phyloP scores from a whole-genome alignment of 37 sponge, comb jelly and placozoan genomes.

The Haliclona indistincta region DNA sequence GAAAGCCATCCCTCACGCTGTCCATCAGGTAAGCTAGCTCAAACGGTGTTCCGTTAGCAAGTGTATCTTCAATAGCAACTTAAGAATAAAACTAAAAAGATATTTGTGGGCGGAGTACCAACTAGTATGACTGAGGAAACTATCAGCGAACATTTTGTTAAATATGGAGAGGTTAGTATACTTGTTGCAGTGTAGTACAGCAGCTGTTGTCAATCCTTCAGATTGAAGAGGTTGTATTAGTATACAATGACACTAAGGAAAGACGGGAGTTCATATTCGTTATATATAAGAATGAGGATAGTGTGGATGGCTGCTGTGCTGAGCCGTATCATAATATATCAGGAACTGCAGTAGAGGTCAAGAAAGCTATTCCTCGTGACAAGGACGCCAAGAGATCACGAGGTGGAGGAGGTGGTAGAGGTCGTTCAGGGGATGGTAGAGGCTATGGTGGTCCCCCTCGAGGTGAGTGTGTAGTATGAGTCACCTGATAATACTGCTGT shows the following conservation, averaged over 20 bases:
- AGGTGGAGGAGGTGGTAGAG: conserved; percentile 11
- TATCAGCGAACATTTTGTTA: conserved; percentile 49
- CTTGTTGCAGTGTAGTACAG: neutral
- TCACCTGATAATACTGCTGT: neutral
- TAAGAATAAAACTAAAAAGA: conserved; percentile 71
- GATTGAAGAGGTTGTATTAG: conserved; percentile 81
- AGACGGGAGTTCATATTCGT: conserved; percentile 79
- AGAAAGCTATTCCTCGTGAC: conserved; percentile 73
- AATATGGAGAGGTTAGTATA: conserved; percentile 68
- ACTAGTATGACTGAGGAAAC: conserved; percentile 52
- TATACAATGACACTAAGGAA: conserved; percentile 29
- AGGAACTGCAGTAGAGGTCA: conserved; percentile 61
- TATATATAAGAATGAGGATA: conserved; percentile 45
- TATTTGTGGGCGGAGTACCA: conserved; percentile 88
- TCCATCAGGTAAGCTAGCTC: conserved; percentile 32
- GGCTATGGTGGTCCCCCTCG: conserved; percentile 21
- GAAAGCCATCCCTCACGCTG: conserved; percentile 67
- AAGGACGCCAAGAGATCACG: conserved; percentile 4
- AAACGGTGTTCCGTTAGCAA: conserved; percentile 2
- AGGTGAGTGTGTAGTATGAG: conserved; percentile 11
- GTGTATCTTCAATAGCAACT: conserved; percentile 25
- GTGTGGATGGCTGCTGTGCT: conserved; percentile 56
- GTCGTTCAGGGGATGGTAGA: conserved; percentile 11
- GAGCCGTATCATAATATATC: conserved; percentile 45
- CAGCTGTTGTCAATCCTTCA: neutral